A percentile compares a stretch with the other conserved stretches of the same genome.
Evolutionary conservation across 2,797 vertebrate genomes (phyloP).

Genomic region (Syngnathus rostellatus): DNA sequence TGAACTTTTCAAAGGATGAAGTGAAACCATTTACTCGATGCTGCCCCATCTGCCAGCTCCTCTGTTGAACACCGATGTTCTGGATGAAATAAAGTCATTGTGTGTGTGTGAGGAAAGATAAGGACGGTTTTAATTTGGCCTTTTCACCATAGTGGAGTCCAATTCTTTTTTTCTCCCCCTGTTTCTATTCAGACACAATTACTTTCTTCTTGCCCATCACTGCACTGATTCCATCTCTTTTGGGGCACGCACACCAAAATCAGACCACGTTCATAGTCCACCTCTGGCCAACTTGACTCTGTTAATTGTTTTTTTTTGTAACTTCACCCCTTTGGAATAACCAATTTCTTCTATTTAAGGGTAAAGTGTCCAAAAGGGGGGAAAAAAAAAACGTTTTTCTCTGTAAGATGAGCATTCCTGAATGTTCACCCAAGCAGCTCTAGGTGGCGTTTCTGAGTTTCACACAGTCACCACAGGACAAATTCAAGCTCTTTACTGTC

Average conservation of each 20-base stretch:
- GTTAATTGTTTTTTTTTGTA: conserved; percentile 2
- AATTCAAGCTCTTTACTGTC: neutral
- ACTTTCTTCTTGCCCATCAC: conserved; percentile 6
- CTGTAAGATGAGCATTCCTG: conserved; percentile 11
- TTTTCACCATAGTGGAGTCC: conserved; percentile 41
- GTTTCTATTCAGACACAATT: conserved; percentile 12
- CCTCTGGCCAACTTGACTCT: neutral
- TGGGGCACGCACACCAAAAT: conserved; percentile 9
- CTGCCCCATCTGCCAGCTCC: conserved; percentile 15
- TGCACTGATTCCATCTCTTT: neutral
- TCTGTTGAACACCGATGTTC: conserved; percentile 27
- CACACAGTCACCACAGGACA: conserved; percentile 24
- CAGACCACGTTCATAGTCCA: conserved; percentile 16
- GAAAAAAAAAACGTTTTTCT: conserved; percentile 21
- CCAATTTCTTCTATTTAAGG: conserved; percentile 19
- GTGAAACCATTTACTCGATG: conserved; percentile 23
- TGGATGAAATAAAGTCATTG: conserved; percentile 48
- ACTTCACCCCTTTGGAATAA: conserved; percentile 41
- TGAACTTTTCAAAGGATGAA: conserved; percentile 40
- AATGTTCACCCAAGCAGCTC: conserved; percentile 20
- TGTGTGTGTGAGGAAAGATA: conserved; percentile 39
- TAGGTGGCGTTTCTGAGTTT: conserved; percentile 22
- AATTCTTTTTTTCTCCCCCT: conserved; percentile 19
- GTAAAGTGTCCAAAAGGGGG: conserved; percentile 17
- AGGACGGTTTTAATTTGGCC: conserved; percentile 39